Base-by-base conservation (phyloP, 2,113 vertebrate genomes). In the Odontophorus gujanensis region DNA sequence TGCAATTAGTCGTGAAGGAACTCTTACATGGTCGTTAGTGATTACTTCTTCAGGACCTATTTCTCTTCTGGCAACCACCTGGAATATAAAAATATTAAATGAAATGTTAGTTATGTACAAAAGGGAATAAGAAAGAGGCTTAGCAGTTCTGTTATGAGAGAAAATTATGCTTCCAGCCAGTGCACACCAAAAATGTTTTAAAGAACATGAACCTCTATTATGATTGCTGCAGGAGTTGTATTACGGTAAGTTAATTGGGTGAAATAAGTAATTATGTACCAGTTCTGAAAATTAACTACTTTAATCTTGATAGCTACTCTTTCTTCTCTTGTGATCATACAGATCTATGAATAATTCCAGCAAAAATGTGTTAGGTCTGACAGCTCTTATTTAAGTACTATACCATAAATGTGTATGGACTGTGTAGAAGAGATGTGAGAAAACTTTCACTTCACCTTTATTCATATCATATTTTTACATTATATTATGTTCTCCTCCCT, bases 241-340 rank as follows among this genome's bases (percentile, higher is more conserved):
- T 84, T 89, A 84, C 74, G 62, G 62, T 78, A 85, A 93, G 93
- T 75, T 85, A 93, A 78, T 91, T 6, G 4, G 13, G 80, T 92
- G 90, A 97, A 95, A 79, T 90, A 88, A 93, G 59, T 85, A 96
- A 97, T 97, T 97, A 88, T 38, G 93, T 87, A 77, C 18, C 55
- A 68, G 72, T 79, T 93, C 69, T 62, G 58, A 96, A 97, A 93
- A 96, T 93, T 87, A 94, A 92, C 83, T 90, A 40, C 77, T 93
- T 68, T 87, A 57, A 65, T 84, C 51, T 75, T 92, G 93, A 85
- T 76, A 86, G 47, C 90, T 92, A 69, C 47, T 83, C 42, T 72
- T 95, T 86, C 73, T 80, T 91, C 26, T 81, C 53, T 74, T 81
- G 67, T 62, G 65, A 71, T 55, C 61, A 7, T 81, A 57, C 26